A percentile compares a stretch with the other conserved stretches of the same genome.
phyloP scores from a whole-genome alignment of 1,140 invertebrate species.

The Pseudachorutes palmiensis region DNA sequence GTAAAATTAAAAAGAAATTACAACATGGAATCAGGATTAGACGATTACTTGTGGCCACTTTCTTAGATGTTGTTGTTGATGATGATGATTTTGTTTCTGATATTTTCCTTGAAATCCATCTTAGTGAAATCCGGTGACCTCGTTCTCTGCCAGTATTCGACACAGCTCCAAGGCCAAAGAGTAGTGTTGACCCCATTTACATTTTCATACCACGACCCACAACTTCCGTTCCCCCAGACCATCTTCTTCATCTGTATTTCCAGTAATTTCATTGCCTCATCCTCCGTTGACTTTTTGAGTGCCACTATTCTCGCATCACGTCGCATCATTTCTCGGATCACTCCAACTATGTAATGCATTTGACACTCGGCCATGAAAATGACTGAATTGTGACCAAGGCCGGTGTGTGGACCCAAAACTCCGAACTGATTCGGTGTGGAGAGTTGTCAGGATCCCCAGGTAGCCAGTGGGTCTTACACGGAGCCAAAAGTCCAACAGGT shows the following conservation, averaged over 20 bases:
- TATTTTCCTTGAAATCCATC: neutral
- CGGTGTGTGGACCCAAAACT: neutral
- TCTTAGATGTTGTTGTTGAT: too few species aligned
- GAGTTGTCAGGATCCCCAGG: slow-evolving; percentile 5
- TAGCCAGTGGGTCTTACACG: slow-evolving; percentile 8
- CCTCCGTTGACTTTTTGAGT: neutral
- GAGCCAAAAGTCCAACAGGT: slow-evolving; percentile 20
- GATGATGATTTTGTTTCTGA: too few species aligned
- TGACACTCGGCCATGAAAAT: slow-evolving; percentile 14
- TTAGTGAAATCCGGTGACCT: neutral
- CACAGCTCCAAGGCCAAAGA: neutral
- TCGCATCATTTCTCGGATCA: neutral
- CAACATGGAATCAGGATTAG: too few species aligned
- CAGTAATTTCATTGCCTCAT: neutral
- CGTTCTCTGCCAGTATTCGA: neutral
- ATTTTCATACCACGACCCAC: neutral
- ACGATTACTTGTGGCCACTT: too few species aligned
- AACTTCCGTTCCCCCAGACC: neutral
- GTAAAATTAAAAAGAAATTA: too few species aligned
- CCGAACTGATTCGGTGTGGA: slow-evolving; percentile 18
- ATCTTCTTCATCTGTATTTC: neutral
- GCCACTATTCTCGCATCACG: neutral
- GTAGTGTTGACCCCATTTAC: neutral
- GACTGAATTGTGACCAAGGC: slow-evolving; percentile 21
- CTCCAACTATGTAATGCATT: neutral